A percentile compares a stretch with the other conserved stretches of the same genome.
Conservation (phyloP, 2,797 vertebrate genomes). For the Sebastiscus tertius region DNA sequence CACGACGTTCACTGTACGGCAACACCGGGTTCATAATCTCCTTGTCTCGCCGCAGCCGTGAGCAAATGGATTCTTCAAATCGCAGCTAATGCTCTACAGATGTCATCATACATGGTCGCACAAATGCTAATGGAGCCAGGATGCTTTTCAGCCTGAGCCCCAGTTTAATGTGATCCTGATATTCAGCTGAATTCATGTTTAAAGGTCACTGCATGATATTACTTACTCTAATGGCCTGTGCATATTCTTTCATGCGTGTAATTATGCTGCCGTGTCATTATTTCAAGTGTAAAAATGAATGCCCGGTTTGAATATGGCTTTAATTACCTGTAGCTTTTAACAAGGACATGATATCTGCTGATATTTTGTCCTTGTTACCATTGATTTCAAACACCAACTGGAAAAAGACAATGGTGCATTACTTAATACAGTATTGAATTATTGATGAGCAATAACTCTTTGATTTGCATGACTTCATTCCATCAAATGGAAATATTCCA, state of each 20-base stretch:
- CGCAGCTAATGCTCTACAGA: slow-evolving; percentile 35
- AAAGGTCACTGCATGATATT: slow-evolving; percentile 34
- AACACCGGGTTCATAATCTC: slow-evolving; percentile 34
- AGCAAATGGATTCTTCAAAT: slow-evolving; percentile 57
- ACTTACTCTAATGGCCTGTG: not conserved
- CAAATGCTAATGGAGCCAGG: slow-evolving; percentile 39
- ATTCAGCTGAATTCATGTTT: slow-evolving; percentile 28
- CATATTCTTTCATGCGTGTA: not conserved
- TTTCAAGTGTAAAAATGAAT: not conserved
- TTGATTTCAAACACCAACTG: not conserved
- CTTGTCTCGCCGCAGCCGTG: slow-evolving; percentile 22
- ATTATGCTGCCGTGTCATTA: not conserved
- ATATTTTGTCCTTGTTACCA: not conserved
- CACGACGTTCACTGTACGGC: not conserved
- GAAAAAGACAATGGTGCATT: not conserved
- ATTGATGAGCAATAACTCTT: not conserved
- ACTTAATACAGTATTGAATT: not conserved
- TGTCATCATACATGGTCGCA: slow-evolving; percentile 31
- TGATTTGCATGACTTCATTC: not conserved
- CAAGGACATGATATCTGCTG: not conserved
- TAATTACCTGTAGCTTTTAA: not conserved
- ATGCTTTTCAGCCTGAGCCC: slow-evolving; percentile 18
- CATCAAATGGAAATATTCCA: not conserved
- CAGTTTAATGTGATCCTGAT: slow-evolving; percentile 36
- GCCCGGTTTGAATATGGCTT: not conserved